phyloP scores from a whole-genome alignment of 2,797 vertebrate genomes.

The Leuciscus waleckii region DNA sequence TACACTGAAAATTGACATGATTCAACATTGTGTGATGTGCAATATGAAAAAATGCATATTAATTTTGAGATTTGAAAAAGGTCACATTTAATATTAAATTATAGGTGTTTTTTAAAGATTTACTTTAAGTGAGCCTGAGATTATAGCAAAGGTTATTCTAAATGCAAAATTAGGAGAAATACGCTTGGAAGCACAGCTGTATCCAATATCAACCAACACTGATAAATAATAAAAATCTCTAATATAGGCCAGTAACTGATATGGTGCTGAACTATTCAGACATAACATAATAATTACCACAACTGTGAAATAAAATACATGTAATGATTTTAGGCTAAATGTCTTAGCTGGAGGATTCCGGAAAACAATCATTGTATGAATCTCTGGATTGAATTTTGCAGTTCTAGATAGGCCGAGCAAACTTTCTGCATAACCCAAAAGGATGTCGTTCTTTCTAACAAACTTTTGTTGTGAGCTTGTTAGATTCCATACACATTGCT shows the following conservation, averaged over 20 bases:
- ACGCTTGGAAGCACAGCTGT: not conserved
- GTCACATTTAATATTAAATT: constrained; percentile 1
- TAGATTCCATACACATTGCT: constrained; percentile 72
- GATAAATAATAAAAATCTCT: not conserved
- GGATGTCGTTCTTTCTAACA: constrained; percentile 75
- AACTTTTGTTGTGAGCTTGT: constrained; percentile 71
- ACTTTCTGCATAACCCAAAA: constrained; percentile 71
- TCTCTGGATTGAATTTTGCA: constrained; percentile 58
- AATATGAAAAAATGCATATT: not conserved
- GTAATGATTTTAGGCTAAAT: constrained; percentile 13
- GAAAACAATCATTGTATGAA: constrained; percentile 9
- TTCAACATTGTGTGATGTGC: not conserved
- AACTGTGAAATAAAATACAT: not conserved
- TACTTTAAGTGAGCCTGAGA: not conserved
- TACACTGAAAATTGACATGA: not conserved
- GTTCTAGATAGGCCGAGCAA: constrained; percentile 70
- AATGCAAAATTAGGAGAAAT: not conserved
- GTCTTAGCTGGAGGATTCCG: not conserved
- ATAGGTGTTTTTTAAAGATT: not conserved
- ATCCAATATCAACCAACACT: not conserved
- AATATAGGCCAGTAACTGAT: not conserved
- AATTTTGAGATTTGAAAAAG: not conserved
- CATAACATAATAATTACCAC: not conserved
- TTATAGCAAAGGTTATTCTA: not conserved
- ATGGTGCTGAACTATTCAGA: not conserved